Conservation (phyloP, 2,797 vertebrate genomes). For the Intellagama lesueurii region DNA sequence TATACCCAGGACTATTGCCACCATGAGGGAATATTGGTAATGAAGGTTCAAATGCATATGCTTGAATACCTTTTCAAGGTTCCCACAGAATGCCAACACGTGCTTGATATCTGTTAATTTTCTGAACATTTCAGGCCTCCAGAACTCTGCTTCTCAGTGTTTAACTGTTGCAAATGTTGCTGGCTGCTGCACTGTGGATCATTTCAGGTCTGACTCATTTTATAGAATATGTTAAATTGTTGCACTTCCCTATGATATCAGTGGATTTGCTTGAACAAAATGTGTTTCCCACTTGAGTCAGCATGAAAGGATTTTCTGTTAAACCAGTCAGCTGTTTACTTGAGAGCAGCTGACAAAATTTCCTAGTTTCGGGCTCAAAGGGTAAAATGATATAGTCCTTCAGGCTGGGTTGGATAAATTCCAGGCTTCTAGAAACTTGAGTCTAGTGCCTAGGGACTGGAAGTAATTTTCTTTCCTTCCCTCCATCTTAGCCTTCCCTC, state of each 20-base stretch:
- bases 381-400: constrained; percentile 78
- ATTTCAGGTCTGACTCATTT: constrained; percentile 38
- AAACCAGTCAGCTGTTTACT: constrained; percentile 76
- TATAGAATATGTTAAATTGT: constrained; percentile 32
- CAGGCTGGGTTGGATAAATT: constrained; percentile 34
- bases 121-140: not conserved
- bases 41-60: not conserved
- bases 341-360: constrained; percentile 83
- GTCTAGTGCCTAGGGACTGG: constrained; percentile 3
- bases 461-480: not conserved
- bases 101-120: constrained; percentile 1
- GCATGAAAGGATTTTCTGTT: constrained; percentile 69
- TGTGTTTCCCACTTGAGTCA: constrained; percentile 39
- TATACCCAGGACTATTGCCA: not conserved
- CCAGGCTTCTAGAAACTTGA: constrained; percentile 29
- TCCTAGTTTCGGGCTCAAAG: constrained; percentile 66
- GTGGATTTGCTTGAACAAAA: constrained; percentile 24
- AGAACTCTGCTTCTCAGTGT: not conserved
- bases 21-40: not conserved
- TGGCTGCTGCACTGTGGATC: constrained; percentile 3
- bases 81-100: not conserved
- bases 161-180: constrained; percentile 18
- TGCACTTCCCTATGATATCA: constrained; percentile 21
- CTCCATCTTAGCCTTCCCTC: not conserved
- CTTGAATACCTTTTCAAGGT: not conserved